Evolutionary conservation across 1,140 invertebrate genomes (phyloP).

Genomic region (Drosophila ananassae): DNA sequence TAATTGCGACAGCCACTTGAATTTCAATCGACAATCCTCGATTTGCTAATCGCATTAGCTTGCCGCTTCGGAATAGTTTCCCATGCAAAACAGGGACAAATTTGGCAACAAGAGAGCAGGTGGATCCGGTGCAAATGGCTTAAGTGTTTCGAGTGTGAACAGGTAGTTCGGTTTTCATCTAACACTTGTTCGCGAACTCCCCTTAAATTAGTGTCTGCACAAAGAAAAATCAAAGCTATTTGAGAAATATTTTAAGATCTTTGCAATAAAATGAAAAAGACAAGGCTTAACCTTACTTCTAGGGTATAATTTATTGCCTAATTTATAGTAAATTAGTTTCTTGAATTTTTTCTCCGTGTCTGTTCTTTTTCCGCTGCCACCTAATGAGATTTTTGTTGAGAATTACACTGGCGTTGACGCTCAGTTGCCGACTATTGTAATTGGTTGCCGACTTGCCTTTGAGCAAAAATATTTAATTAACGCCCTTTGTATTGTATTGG

Average conservation of each 20-base stretch:
- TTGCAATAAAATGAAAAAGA: background rate
- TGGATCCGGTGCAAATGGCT: slow-evolving; percentile 24
- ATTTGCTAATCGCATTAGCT: slow-evolving; percentile 69
- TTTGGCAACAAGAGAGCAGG: slow-evolving; percentile 39
- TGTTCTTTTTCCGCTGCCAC: slow-evolving; percentile 37
- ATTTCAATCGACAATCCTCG: slow-evolving; percentile 69
- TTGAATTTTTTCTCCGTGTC: slow-evolving; percentile 17
- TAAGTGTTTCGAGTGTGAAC: slow-evolving; percentile 4
- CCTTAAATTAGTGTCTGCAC: slow-evolving; percentile 1
- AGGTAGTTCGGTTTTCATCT: slow-evolving; percentile 28
- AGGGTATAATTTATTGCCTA: background rate
- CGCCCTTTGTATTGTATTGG: slow-evolving; percentile 70
- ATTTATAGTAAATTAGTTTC: background rate
- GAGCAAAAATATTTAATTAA: slow-evolving; percentile 77
- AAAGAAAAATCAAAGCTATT: background rate
- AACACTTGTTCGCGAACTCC: slow-evolving; percentile 18
- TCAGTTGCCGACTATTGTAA: slow-evolving; percentile 48
- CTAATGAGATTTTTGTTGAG: slow-evolving; percentile 78
- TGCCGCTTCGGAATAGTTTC: slow-evolving; percentile 48
- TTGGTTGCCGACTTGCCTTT: slow-evolving; percentile 68
- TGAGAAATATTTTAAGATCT: background rate
- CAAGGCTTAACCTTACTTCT: background rate
- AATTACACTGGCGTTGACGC: slow-evolving; percentile 53
- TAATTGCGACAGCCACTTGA: slow-evolving; percentile 74
- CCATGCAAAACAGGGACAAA: slow-evolving; percentile 66